Conservation (phyloP, 2,888 invertebrate genomes). For the Caenorhabditis zanzibari region DNA sequence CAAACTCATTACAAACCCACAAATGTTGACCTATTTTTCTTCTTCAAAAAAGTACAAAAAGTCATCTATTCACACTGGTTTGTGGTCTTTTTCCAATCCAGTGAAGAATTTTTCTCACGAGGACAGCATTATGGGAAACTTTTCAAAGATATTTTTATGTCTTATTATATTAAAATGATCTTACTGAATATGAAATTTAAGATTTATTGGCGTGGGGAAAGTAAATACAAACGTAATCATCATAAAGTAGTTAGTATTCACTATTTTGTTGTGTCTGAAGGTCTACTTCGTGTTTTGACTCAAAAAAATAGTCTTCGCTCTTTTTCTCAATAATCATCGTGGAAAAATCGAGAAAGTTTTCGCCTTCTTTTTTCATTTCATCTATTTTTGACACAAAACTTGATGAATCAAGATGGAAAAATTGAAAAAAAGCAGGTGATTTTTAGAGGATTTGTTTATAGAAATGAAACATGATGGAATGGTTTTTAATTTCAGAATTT, state of each 20-base stretch:
- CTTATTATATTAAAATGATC: too few species aligned
- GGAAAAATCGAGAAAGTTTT: slow-evolving; percentile 2
- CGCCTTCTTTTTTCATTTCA: background rate
- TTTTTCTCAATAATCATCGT: slow-evolving; percentile 47
- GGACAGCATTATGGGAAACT: too few species aligned
- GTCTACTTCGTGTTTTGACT: too few species aligned
- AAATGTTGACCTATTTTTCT: background rate
- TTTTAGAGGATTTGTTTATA: background rate
- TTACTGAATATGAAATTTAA: too few species aligned
- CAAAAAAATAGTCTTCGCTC: too few species aligned
- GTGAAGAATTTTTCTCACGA: background rate
- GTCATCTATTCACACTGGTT: background rate
- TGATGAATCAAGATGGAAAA: background rate
- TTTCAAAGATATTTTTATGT: too few species aligned
- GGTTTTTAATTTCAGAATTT: background rate
- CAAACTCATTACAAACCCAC: too few species aligned
- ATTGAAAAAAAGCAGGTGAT: slow-evolving; percentile 13
- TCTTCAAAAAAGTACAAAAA: background rate
- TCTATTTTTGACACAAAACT: slow-evolving; percentile 2
- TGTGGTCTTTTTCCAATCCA: slow-evolving; percentile 5
- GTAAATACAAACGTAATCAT: too few species aligned
- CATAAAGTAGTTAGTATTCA: too few species aligned
- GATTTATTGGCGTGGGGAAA: too few species aligned
- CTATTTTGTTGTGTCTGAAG: too few species aligned
- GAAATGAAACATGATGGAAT: background rate